Evolutionary conservation across 2,113 vertebrate species (phyloP).

Genomic region (Seriola rivoliana): DNA sequence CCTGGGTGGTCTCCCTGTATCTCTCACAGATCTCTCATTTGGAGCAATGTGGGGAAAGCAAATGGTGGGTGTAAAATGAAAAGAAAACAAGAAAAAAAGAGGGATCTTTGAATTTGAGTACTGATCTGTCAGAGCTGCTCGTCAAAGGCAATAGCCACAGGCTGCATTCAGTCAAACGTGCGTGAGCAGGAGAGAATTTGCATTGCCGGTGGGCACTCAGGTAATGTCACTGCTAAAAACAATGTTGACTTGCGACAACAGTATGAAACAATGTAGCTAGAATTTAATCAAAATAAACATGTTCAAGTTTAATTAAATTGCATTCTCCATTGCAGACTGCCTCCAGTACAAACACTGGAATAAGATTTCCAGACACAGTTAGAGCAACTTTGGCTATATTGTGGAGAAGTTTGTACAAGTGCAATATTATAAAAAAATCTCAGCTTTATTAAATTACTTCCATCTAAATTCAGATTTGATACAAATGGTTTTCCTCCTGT

Average conservation of each 20-base stretch:
- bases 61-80: constrained; percentile 39
- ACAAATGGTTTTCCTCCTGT: constrained; percentile 24
- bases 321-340: constrained; percentile 52
- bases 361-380: constrained; percentile 42
- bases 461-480: constrained; percentile 7
- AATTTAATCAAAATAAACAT: constrained; percentile 70
- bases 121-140: constrained; percentile 43
- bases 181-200: constrained; percentile 36
- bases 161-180: constrained; percentile 37
- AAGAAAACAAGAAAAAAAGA: constrained; percentile 25
- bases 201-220: constrained; percentile 47
- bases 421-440: neutral
- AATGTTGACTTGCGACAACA: constrained; percentile 62
- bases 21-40: constrained; percentile 45
- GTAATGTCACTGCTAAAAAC: constrained; percentile 63
- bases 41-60: constrained; percentile 29
- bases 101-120: constrained; percentile 51
- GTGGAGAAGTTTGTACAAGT: constrained; percentile 51
- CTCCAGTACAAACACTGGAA: constrained; percentile 65
- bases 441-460: constrained; percentile 10
- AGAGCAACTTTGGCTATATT: constrained; percentile 31
- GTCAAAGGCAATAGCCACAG: constrained; percentile 52
- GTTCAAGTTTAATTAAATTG: constrained; percentile 69
- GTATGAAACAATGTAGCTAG: constrained; percentile 52
- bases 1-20: constrained; percentile 35